Base-by-base conservation (phyloP, 2,888 invertebrate species). In the Drosophila meridionalis region DNA sequence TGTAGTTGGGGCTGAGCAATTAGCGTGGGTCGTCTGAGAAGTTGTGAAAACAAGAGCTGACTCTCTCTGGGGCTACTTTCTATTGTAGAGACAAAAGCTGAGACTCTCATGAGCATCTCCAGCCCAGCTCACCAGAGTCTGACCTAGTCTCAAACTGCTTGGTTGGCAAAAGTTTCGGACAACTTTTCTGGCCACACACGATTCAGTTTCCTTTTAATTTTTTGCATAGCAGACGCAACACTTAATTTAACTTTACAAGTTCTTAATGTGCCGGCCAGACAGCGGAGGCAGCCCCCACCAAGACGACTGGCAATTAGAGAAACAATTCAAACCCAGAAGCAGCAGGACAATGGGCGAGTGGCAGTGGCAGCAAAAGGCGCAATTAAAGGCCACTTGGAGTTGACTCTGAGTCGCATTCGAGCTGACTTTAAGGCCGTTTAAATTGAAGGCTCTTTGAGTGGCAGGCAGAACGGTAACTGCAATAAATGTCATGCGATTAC, bases 221-320 rank as follows among this genome's bases (percentile, higher is more conserved):
- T 81, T 65, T 81, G 83, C 88, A 77, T 87, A 81, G 81, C 75
- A 79, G 86, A 73, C 88, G 80, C 78, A 83, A 85, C 87, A 88
- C 88, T 88, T 86, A 86, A 86, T 80, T 86, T 82, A 85, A 86
- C 88, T 86, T 86, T 86, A 83, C 87, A 86, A 86, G 82, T 86
- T 88, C 87, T 88, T 88, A 88, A 86, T 88, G 85, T 86, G 82
- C 80, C 66, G 83, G 68, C 86, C 88, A 88, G 85, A 88, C 85
- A 86, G 79, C 38, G 26, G 47, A 52, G 34, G 56, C 36, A 58
- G 48, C 32, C 61, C 71, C 69, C 57, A 53, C 59, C 65, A 71
- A 65, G 74, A 66, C 87, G 82, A 86, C 73, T 78, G 71, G 88
- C 88, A 88, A 88, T 88, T 86, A 86, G 83, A 78, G 87, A 76